Conservation (phyloP, 1,140 invertebrate species). For the Plectrocnemia conspersa region DNA sequence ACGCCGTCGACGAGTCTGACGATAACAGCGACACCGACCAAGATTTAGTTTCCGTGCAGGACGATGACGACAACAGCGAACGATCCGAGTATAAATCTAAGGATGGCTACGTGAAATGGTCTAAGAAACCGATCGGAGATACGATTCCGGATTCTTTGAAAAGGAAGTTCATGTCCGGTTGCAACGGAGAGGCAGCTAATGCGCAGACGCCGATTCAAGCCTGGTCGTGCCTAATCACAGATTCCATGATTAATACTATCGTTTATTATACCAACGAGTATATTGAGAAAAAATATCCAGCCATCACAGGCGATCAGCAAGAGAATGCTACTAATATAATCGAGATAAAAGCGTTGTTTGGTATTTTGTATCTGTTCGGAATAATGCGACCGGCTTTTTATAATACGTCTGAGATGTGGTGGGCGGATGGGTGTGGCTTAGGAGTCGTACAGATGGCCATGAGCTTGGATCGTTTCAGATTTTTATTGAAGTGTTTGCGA, state of each 20-base stretch:
- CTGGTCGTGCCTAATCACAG: slow-evolving; percentile 49
- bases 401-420: slow-evolving; percentile 47
- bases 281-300: slow-evolving; percentile 36
- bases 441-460: slow-evolving; percentile 45
- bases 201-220: slow-evolving; percentile 41
- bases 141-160: slow-evolving; percentile 16
- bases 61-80: slow-evolving; percentile 30
- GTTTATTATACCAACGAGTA: slow-evolving; percentile 48
- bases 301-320: slow-evolving; percentile 26
- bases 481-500: slow-evolving; percentile 46
- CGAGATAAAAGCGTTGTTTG: slow-evolving; percentile 52
- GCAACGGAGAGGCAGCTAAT: slow-evolving; percentile 28
- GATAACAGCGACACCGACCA: slow-evolving; percentile 45
- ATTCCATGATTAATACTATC: slow-evolving; percentile 48
- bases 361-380: slow-evolving; percentile 49
- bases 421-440: slow-evolving; percentile 44
- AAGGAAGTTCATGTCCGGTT: slow-evolving; percentile 27
- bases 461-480: slow-evolving; percentile 48
- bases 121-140: slow-evolving; percentile 19
- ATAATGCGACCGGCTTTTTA: slow-evolving; percentile 46
- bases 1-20: slow-evolving; percentile 44
- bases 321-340: slow-evolving; percentile 37
- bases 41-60: slow-evolving; percentile 39
- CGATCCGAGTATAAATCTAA: slow-evolving; percentile 43
- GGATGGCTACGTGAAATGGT: slow-evolving; percentile 35